Conservation (phyloP, 1,140 invertebrate genomes). For the Calliphora vicina region DNA sequence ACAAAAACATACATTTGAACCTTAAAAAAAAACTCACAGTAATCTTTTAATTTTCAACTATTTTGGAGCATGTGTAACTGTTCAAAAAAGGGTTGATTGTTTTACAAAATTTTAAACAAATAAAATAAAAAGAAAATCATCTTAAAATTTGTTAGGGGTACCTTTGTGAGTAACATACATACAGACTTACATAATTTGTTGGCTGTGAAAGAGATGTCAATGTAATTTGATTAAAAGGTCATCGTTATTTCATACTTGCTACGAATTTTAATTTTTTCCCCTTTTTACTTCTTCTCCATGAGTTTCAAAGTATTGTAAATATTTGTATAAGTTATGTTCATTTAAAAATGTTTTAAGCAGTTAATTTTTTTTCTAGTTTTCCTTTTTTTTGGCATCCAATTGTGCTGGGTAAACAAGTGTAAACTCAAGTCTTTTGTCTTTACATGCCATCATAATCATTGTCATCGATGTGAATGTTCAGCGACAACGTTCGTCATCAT, state of each 20-base stretch:
- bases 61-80: not conserved
- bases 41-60: not conserved
- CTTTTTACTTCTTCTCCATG: not conserved
- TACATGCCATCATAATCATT: not conserved
- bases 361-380: not conserved
- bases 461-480: not conserved
- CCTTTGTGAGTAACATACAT: not conserved
- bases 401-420: not conserved
- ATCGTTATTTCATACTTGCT: not conserved
- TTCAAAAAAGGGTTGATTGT: not conserved
- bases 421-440: slow-evolving; percentile 3
- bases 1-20: not conserved
- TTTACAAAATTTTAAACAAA: not conserved
- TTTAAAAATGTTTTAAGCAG: slow-evolving; percentile 13
- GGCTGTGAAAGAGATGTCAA: not conserved
- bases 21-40: too few relatives aligned
- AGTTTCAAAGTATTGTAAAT: not conserved
- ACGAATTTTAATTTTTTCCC: not conserved
- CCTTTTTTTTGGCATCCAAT: not conserved
- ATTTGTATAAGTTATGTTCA: not conserved
- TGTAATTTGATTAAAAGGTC: slow-evolving; percentile 10
- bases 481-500: not conserved
- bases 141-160: not conserved
- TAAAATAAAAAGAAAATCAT: too few relatives aligned
- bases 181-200: not conserved